These are phyloP conservation scores for Sebastes wilsoni DNA, from an alignment of 2,797 vertebrate genomes.

Conservation along the genomic window DNA sequence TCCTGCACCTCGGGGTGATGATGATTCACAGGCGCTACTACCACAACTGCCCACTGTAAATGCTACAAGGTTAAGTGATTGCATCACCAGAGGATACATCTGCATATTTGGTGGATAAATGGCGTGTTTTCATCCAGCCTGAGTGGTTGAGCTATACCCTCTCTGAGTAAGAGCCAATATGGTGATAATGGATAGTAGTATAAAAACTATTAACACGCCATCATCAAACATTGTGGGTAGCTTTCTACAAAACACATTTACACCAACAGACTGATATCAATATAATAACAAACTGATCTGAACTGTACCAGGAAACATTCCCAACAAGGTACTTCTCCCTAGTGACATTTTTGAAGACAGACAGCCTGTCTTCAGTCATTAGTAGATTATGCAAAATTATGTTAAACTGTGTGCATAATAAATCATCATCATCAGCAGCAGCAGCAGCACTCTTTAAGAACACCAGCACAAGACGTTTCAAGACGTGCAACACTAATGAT, in stretches of 20 bases:
- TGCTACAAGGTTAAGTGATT: neutral
- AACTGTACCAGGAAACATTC: neutral
- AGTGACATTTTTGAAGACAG: neutral
- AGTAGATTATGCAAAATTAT: conserved; percentile 8
- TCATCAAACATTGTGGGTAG: neutral
- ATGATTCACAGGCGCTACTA: neutral
- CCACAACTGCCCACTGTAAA: neutral
- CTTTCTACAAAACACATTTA: neutral
- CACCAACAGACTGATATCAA: neutral
- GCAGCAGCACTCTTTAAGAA: neutral
- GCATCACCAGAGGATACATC: neutral
- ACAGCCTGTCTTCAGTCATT: neutral
- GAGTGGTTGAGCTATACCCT: neutral
- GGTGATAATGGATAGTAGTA: neutral
- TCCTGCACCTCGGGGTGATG: neutral
- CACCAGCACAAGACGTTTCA: neutral
- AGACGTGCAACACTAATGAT: neutral
- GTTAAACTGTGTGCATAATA: neutral
- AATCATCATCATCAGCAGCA: neutral
- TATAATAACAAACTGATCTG: neutral
- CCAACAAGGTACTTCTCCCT: neutral
- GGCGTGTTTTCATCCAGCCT: neutral
- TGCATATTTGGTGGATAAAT: neutral
- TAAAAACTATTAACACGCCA: neutral
- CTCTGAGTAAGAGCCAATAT: neutral